Base-by-base conservation (phyloP, 2,888 invertebrate species). In the Hypercompe scribonia region DNA sequence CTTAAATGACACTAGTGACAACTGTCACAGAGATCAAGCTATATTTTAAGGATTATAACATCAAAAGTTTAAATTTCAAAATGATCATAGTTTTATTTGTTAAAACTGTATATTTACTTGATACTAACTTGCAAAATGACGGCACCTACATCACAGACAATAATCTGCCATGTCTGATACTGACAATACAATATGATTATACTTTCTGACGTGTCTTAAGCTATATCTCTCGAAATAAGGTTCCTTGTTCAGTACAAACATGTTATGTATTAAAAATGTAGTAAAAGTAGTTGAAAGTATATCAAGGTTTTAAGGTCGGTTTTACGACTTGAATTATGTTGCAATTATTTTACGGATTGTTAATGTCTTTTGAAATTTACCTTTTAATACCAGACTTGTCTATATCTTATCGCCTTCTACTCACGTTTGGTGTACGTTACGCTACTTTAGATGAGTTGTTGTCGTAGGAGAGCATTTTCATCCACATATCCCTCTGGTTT, bases 201-300 rank as follows among this genome's bases (percentile, higher is more conserved):
- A 61, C 7, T 31, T 31, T 58, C 15, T 31, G 31, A 31, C 61
- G 18, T 31, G 18, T 61, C 15, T 18, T 58, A 28, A 28, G n/a
- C n/a, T 58, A 15, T 58, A 15, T 58, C 28, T 28, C 13, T 28
- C 15, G 28, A 58, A 58, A 58, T 4, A 11, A n/a, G 63, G 33
- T 34, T 34, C 63, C 33, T 10, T 64, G 58, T 58, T 58, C 58
- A 15, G 13, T 58, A 58, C 58, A 58, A 34, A 21, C 28, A 34
- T 34, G 5, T 46, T 28, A 50, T 46, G 34, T 63, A 13, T 64
- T 50, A 68, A 74, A 72, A 69, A 70, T 66, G 72, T 69, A 69
- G 34, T 74, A 71, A 39, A 68, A 54, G 39, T 70, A 74, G 63
- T 78, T 76, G 61, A 70, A 73, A 71, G 76, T 63, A 72, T 68